Percentiles rank a stretch among this genome's conserved stretches.
Evolutionary conservation across 2,797 vertebrate species (phyloP).

Genomic region (Neostethus bicornis): DNA sequence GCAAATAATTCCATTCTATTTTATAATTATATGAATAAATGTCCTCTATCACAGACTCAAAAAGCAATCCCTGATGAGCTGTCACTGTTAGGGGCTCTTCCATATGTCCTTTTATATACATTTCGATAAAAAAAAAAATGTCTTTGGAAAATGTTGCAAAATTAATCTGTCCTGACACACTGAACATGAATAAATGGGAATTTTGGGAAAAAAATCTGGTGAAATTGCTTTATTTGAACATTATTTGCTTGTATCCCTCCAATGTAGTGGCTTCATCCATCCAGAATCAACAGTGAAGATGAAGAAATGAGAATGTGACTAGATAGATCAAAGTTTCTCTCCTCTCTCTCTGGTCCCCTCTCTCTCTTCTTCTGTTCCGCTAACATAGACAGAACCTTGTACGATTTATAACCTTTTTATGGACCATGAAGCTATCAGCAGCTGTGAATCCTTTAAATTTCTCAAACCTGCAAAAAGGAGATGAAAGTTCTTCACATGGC

Average conservation of each 20-base stretch:
- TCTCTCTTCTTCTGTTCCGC: slow-evolving; percentile 28
- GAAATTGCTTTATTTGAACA: too few species aligned
- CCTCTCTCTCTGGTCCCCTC: slow-evolving; percentile 23
- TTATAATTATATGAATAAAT: background rate
- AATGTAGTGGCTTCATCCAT: slow-evolving; percentile 7
- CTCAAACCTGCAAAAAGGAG: slow-evolving; percentile 35
- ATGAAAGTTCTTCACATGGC: slow-evolving; percentile 25
- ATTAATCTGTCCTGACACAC: background rate
- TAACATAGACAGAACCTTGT: slow-evolving; percentile 30
- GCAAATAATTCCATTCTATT: background rate
- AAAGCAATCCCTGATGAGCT: too few species aligned
- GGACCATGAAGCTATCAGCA: slow-evolving; percentile 53
- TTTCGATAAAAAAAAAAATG: too few species aligned
- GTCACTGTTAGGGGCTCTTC: too few species aligned
- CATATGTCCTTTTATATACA: too few species aligned
- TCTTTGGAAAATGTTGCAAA: background rate
- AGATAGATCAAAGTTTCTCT: slow-evolving; percentile 47
- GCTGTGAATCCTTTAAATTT: slow-evolving; percentile 35
- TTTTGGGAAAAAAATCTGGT: background rate
- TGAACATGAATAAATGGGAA: background rate
- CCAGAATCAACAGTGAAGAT: slow-evolving; percentile 39
- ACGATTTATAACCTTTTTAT: slow-evolving; percentile 62
- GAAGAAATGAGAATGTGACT: slow-evolving; percentile 46
- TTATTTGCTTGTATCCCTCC: too few species aligned
- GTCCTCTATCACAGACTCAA: background rate